Evolutionary conservation across 2,888 invertebrate species (phyloP).

Genomic region (Geophilus truncorum): DNA sequence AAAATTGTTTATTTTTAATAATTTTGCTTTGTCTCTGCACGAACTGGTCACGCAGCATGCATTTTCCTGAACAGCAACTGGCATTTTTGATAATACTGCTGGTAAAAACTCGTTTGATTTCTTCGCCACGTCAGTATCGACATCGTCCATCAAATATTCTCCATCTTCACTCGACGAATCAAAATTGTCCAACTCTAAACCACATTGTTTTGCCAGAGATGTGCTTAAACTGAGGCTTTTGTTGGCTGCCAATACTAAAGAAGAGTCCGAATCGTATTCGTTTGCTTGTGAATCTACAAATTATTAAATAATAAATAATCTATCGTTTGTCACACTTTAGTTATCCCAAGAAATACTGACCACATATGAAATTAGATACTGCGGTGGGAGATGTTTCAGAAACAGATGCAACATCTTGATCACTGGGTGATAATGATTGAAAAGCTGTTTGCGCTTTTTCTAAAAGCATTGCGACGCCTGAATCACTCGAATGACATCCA

Average conservation of each 20-base stretch:
- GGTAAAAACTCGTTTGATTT: background rate
- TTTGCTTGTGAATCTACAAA: conserved; percentile 38
- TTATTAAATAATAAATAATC: background rate
- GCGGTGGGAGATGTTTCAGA: conserved; percentile 40
- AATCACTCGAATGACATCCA: conserved; percentile 44
- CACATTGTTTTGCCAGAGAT: conserved; percentile 46
- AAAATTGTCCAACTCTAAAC: conserved; percentile 41
- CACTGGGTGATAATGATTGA: conserved; percentile 23
- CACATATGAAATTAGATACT: conserved; percentile 42
- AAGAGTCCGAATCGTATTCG: conserved; percentile 46
- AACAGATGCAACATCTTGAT: conserved; percentile 33
- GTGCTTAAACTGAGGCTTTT: conserved; percentile 46
- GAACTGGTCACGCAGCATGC: background rate
- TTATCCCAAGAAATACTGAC: conserved; percentile 10
- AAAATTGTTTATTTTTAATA: background rate
- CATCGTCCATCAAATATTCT: background rate
- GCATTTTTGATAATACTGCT: background rate
- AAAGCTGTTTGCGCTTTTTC: conserved; percentile 40
- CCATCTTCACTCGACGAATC: conserved; percentile 30
- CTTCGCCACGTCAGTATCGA: background rate
- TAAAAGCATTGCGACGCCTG: conserved; percentile 43
- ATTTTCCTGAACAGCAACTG: background rate
- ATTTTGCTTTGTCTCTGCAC: background rate
- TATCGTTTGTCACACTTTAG: too few relatives aligned
- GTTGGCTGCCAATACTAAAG: conserved; percentile 46